Base-by-base conservation (phyloP, 2,797 vertebrate species). In the Diplodus puntazzo region DNA sequence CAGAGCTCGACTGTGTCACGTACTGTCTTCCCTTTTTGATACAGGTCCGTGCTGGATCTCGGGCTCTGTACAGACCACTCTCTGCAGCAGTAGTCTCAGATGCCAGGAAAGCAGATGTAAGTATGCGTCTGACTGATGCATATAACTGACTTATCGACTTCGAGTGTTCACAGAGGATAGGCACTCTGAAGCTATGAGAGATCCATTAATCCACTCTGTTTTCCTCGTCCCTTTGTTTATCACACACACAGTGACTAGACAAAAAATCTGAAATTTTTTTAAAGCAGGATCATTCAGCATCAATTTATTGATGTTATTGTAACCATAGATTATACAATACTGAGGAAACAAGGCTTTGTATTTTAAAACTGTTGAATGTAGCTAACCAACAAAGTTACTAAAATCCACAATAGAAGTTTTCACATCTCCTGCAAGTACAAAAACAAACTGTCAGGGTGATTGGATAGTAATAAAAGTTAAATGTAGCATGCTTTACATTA, bases 31-130 rank as follows among this genome's bases (percentile, higher is more conserved):
- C 43, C 5, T 21, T 43, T 3, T 34, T 43, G 57, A 14, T 45
- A 20, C 79, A 98, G 98, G 91, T 97, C 93, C 96, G 96, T 92
- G 96, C 92, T 90, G 94, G 96, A 89, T 94, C 94, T 1, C 94
- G 95, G 91, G 89, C 90, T 46, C 94, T 98, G 75, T 96, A 82
- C 92, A 96, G 97, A 86, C 96, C 97, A 0, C 85, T 97, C 11
- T 96, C 96, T n/a, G 92, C 95, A 61, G 92, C 95, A 18, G 75
- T 95, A 42, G 86, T 96, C 77, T 97, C 96, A 0, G 94, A 96
- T 86, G 90, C 85, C 55, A 91, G 77, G 85, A 95, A 93, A 52
- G 91, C 95, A 89, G 96, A 98, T 95, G 98, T 98, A 92, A 91
- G 94, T 25, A 9, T 9, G 30, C 21, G 0, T 3, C 27, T 46